Base-by-base conservation (phyloP, 2,113 vertebrate genomes). In the Synchiropus splendidus region DNA sequence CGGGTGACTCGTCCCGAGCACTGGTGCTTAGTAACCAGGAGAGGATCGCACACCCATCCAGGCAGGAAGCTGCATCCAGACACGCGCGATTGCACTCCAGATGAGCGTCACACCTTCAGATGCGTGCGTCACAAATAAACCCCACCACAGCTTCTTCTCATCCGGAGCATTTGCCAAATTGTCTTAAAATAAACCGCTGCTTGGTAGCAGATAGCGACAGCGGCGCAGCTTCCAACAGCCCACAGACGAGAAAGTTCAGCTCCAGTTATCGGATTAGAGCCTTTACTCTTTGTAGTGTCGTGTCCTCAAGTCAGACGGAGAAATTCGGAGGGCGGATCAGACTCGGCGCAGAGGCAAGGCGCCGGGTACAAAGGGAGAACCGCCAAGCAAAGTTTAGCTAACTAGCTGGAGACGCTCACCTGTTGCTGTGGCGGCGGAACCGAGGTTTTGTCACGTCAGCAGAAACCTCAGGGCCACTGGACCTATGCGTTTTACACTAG, bases 1-100 rank as follows among this genome's bases (percentile, higher is more conserved):
- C 57, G 9, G 63, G 54, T 54, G 60, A 66, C n/a, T n/a, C n/a
- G n/a, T n/a, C n/a, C n/a, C n/a, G n/a, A n/a, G n/a, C 58, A 53
- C 58, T 49, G 4, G 41, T 8, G 60, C 51, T 77, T 60, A 70
- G 63, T 74, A 79, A 77, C 75, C 71, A 44, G 56, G 36, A 36
- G 56, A 70, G 49, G 41, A 64, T 65, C 42, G 31, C 55, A 38
- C 42, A 6, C 63, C 60, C 75, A 78, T 64, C 71, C 68, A 61
- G 48, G 58, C 51, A 31, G 48, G 58, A 45, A 32, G 64, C 53
- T 54, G 15, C 49, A 46, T 39, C 2, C 5, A 27, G 33, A 36
- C 1, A 17, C 45, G n/a, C n/a, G n/a, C n/a, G n/a, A 51, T 12
- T 3, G 32, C 53, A 44, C 33, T 18, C 47, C 42, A 2, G 4